These are phyloP conservation scores for Euschistus heros DNA, from an alignment of 1,140 invertebrate species.

Conservation along the genomic window DNA sequence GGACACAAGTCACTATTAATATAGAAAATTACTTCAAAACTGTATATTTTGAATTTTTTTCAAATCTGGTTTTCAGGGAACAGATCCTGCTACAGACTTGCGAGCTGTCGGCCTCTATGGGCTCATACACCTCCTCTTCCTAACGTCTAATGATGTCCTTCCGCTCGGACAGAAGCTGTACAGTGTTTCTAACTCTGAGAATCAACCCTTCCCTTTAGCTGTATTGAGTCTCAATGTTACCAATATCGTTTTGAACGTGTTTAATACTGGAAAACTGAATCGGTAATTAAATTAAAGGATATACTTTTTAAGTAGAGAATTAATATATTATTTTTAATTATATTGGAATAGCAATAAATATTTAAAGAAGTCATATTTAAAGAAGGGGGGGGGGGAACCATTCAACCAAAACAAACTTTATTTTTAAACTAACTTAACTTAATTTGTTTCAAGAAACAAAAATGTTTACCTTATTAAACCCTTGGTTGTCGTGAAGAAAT, in stretches of 20 bases:
- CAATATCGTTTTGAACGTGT: conserved; percentile 41
- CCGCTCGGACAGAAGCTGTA: conserved; percentile 40
- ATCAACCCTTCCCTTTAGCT: conserved; percentile 46
- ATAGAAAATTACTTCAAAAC: conserved; percentile 3
- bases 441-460: too few relatives aligned
- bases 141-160: conserved; percentile 35
- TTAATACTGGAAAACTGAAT: conserved; percentile 42
- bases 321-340: too few relatives aligned
- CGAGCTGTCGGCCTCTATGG: conserved; percentile 44
- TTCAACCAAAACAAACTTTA: too few relatives aligned
- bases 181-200: conserved; percentile 40
- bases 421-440: too few relatives aligned
- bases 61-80: conserved; percentile 34
- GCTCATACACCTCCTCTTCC: conserved; percentile 41
- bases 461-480: too few relatives aligned
- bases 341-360: too few relatives aligned
- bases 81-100: conserved; percentile 46
- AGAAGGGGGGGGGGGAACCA: too few relatives aligned
- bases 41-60: conserved; percentile 19
- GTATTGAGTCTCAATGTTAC: conserved; percentile 46
- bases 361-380: too few relatives aligned
- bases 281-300: too few relatives aligned
- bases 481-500: too few relatives aligned
- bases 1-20: too few relatives aligned
- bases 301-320: too few relatives aligned